These are phyloP conservation scores for Frankliniella intonsa DNA, from an alignment of 2,888 invertebrate species.

Conservation along the genomic window DNA sequence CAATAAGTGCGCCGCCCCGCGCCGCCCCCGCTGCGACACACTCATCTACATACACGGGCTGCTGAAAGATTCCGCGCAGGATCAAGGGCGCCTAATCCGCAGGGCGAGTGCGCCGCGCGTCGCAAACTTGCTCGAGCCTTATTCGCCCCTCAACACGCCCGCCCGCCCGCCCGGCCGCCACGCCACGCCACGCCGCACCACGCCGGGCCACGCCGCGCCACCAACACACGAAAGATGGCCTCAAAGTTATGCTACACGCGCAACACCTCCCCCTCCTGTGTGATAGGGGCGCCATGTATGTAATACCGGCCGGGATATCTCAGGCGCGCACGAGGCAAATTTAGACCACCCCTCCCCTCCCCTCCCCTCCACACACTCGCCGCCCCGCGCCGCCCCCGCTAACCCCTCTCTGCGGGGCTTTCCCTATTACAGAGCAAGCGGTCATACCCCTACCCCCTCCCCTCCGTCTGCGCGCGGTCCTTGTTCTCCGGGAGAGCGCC, in stretches of 20 bases:
- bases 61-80: slow-evolving; percentile 15
- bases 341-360: background rate
- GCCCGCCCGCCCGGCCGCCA: background rate
- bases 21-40: background rate
- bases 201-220: background rate
- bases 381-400: too few species aligned
- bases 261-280: background rate
- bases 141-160: background rate
- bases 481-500: too few species aligned
- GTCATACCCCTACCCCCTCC: too few species aligned
- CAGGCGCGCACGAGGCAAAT: slow-evolving; percentile 3
- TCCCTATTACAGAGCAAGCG: too few species aligned
- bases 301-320: background rate
- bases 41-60: slow-evolving; percentile 12
- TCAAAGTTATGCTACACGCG: slow-evolving; percentile 12
- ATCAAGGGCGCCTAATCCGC: slow-evolving; percentile 10
- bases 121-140: slow-evolving; percentile 2
- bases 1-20: too few species aligned
- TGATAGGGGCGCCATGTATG: background rate
- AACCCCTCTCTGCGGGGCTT: too few species aligned
- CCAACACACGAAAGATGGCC: background rate
- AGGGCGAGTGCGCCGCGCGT: background rate
- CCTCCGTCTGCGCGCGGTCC: too few species aligned
- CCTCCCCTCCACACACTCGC: background rate
- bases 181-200: background rate